Conservation (phyloP, 2,113 vertebrate genomes). For the Lucifuga dentata region DNA sequence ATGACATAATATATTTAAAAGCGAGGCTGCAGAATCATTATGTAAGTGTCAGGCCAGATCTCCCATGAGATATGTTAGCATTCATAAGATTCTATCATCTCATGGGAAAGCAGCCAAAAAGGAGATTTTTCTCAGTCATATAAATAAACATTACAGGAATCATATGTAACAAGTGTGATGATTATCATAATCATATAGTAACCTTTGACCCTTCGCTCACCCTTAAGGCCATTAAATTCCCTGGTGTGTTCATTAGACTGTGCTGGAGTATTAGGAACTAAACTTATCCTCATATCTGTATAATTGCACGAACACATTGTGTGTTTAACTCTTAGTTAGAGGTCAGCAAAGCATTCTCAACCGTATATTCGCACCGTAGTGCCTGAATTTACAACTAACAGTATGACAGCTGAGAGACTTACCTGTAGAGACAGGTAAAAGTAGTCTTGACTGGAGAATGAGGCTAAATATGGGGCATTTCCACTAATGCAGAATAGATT, state of each 20-base stretch:
- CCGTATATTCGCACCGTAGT: too few species aligned
- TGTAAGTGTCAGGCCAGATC: too few species aligned
- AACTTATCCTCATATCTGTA: slow-evolving; percentile 11
- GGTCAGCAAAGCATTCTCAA: too few species aligned
- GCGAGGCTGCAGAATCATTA: too few species aligned
- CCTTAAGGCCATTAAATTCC: slow-evolving; percentile 22
- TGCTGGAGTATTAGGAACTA: slow-evolving; percentile 15
- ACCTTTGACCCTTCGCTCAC: slow-evolving; percentile 50
- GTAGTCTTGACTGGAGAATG: too few species aligned
- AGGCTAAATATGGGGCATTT: too few species aligned
- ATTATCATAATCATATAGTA: slow-evolving; percentile 37
- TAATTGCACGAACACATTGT: too few species aligned
- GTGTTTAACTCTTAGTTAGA: too few species aligned
- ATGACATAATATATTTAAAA: neutral
- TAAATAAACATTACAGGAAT: slow-evolving; percentile 16
- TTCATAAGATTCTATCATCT: slow-evolving; percentile 12
- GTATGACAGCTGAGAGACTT: too few species aligned
- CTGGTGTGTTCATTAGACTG: slow-evolving; percentile 60
- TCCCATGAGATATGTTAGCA: neutral
- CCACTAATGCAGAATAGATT: too few species aligned
- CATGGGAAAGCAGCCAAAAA: neutral
- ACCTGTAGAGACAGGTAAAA: too few species aligned
- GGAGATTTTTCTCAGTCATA: neutral
- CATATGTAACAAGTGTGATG: slow-evolving; percentile 29
- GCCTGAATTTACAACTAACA: too few species aligned